phyloP scores from a whole-genome alignment of 2,888 invertebrate genomes.

The Tridacna gigas region DNA sequence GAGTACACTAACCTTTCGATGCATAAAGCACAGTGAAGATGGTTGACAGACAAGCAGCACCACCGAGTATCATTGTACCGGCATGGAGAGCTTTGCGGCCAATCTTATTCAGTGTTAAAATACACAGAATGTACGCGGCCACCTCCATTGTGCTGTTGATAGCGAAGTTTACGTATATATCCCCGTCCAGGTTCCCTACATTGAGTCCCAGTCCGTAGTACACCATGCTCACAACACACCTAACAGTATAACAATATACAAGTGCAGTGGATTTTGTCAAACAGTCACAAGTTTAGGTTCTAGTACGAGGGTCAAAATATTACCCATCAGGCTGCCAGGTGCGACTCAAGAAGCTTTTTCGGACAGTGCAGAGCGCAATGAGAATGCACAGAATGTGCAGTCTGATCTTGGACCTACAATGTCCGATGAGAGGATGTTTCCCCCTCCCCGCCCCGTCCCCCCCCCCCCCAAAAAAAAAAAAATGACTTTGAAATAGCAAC shows the following conservation, averaged over 20 bases:
- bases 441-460: too few species aligned
- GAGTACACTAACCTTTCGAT: conserved; percentile 30
- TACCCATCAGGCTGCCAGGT: too few species aligned
- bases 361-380: too few species aligned
- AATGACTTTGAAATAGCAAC: too few species aligned
- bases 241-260: conserved; percentile 26
- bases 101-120: conserved; percentile 71
- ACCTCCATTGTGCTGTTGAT: conserved; percentile 74
- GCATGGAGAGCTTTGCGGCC: conserved; percentile 71
- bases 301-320: too few species aligned
- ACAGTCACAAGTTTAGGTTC: too few species aligned
- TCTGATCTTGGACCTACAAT: too few species aligned
- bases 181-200: conserved; percentile 74
- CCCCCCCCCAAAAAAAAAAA: too few species aligned
- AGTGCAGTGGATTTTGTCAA: too few species aligned
- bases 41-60: conserved; percentile 69
- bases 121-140: conserved; percentile 71
- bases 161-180: conserved; percentile 78
- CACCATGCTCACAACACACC: conserved; percentile 76
- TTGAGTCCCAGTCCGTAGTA: conserved; percentile 78
- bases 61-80: conserved; percentile 69
- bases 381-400: too few species aligned
- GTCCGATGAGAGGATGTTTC: too few species aligned
- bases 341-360: too few species aligned
- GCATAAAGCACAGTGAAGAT: conserved; percentile 54